Percentiles rank a stretch among this genome's conserved stretches.
phyloP scores from a whole-genome alignment of 2,888 invertebrate genomes.

The Loripinus fragilis region DNA sequence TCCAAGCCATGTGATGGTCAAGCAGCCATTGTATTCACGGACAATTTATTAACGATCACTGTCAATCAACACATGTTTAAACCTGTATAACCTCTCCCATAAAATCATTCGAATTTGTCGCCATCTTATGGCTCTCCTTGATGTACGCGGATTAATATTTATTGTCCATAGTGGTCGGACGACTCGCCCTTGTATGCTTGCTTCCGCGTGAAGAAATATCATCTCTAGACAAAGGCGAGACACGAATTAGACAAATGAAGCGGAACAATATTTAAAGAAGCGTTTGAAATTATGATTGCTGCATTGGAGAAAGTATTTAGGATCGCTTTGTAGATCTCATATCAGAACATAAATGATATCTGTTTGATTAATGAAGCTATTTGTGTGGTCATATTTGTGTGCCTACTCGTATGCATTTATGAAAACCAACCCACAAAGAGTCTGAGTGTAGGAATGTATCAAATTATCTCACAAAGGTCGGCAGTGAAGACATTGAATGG shows the following conservation, averaged over 20 bases:
- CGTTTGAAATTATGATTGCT: constrained; percentile 22
- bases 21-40: constrained; percentile 22
- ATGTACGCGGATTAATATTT: constrained; percentile 19
- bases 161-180: constrained; percentile 2
- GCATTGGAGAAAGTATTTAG: background rate
- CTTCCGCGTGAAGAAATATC: constrained; percentile 11
- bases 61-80: constrained; percentile 23
- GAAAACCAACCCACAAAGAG: too few relatives aligned
- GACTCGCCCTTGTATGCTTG: constrained; percentile 6
- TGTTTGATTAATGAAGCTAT: constrained; percentile 19
- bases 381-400: constrained; percentile 10
- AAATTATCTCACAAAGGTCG: too few relatives aligned
- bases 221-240: background rate
- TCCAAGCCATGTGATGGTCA: constrained; percentile 16
- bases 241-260: constrained; percentile 5
- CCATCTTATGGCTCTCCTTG: constrained; percentile 1
- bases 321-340: constrained; percentile 5
- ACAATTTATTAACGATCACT: constrained; percentile 19
- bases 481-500: too few relatives aligned
- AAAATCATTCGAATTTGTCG: constrained; percentile 17
- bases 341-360: constrained; percentile 6
- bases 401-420: background rate
- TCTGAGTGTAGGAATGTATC: too few relatives aligned
- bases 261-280: constrained; percentile 18
- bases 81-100: constrained; percentile 10